Evolutionary conservation across 1,140 invertebrate genomes (phyloP).

Genomic region (Drosophila orena): DNA sequence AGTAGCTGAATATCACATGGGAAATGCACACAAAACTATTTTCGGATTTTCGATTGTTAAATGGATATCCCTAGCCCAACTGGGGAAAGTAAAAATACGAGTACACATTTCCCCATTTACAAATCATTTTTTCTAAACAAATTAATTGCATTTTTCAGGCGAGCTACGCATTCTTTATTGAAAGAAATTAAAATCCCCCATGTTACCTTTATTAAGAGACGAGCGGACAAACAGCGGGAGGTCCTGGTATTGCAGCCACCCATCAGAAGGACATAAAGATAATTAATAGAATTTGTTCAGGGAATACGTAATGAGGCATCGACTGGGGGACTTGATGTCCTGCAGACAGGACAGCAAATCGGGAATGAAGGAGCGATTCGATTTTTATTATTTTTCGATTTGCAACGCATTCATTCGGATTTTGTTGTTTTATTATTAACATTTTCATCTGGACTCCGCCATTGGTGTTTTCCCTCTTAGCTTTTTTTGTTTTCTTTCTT

Average conservation of each 20-base stretch:
- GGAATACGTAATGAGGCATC: slow-evolving; percentile 77
- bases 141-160: background rate
- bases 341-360: slow-evolving; percentile 16
- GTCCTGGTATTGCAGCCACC: slow-evolving; percentile 56
- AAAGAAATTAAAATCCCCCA: slow-evolving; percentile 14
- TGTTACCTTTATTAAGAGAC: slow-evolving; percentile 52
- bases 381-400: slow-evolving; percentile 82
- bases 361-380: slow-evolving; percentile 15
- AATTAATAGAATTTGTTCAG: slow-evolving; percentile 82
- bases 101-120: too few species aligned
- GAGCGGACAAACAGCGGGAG: slow-evolving; percentile 40
- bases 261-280: slow-evolving; percentile 82
- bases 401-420: slow-evolving; percentile 59
- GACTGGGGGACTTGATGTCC: slow-evolving; percentile 22
- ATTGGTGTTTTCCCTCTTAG: slow-evolving; percentile 23
- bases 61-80: too few species aligned
- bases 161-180: slow-evolving; percentile 4
- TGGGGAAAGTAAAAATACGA: too few species aligned
- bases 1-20: slow-evolving; percentile 34
- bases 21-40: slow-evolving; percentile 18
- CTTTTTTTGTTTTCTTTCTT: slow-evolving; percentile 4
- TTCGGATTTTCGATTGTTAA: too few species aligned
- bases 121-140: too few species aligned
- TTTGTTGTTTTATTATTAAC: slow-evolving; percentile 68
- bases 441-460: slow-evolving; percentile 51